Evolutionary conservation across 2,113 vertebrate species (phyloP), one percentile per base, ranked within the genome.

Genomic region (Erythrocercus mccallii): DNA sequence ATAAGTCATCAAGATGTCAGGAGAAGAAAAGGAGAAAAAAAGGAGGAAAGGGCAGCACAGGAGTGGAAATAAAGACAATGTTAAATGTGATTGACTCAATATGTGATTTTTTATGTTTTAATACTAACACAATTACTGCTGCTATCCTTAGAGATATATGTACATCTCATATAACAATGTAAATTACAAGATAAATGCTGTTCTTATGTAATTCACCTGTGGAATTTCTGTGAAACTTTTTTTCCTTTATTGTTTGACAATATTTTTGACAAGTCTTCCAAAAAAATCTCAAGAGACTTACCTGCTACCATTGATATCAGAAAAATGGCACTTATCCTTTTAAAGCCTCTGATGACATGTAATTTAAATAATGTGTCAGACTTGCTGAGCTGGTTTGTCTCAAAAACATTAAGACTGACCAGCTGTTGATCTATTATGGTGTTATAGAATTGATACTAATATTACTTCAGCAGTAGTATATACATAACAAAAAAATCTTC

Each of bases 291-390:
- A 62, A 42, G 64, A 83, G 47, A 28, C 18, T 95, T 95, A 68
- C 53, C 45, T 7, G 4, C 68, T 95, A 71, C 71, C 33, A 50
- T 6, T 64, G 54, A 9, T 86, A 87, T 60, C 76, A 85, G 66
- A 91, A 96, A 40, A 80, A 82, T 21, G 38, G 35, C 42, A 61
- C 18, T 93, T 87, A 72, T 53, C 37, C 58, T 82, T 74, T 33
- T 30, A 79, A 91, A 91, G 38, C 22, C 31, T 71, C 79, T 88
- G 71, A 85, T 70, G 45, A 50, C 31, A 37, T 47, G 16, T 12
- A 54, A 79, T 95, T 92, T 89, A 86, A 94, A 92, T 89, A 82
- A 69, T 25, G 56, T 80, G 19, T 50, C 58, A 92, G 74, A 77
- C 42, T 86, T 92, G 38, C 79, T 81, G 60, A 94, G 60, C 20